phyloP scores from a whole-genome alignment of 1,140 invertebrate genomes.

The Sycophaga agraensis region DNA sequence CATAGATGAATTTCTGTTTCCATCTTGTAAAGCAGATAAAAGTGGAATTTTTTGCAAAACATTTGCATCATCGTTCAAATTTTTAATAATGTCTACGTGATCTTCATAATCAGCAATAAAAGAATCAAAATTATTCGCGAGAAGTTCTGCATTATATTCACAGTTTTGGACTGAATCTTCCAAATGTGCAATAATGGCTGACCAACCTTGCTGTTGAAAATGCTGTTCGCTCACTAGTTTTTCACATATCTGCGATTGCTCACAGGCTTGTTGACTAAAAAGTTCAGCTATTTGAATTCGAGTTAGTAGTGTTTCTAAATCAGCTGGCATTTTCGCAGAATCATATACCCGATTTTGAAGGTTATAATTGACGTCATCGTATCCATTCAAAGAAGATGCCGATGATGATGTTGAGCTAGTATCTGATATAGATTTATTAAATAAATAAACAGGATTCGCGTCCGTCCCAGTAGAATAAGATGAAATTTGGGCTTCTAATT shows the following conservation, averaged over 20 bases:
- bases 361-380: not conserved
- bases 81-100: not conserved
- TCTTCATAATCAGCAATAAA: not conserved
- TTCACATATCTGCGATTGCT: not conserved
- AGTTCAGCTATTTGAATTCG: not conserved
- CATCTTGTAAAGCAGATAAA: not conserved
- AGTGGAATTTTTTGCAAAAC: not conserved
- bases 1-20: not conserved
- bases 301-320: not conserved
- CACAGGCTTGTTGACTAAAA: not conserved
- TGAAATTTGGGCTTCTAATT: not conserved
- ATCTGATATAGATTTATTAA: not conserved
- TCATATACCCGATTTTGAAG: not conserved
- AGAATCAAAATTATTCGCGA: not conserved
- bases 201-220: slow-evolving; percentile 12
- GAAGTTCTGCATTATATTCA: not conserved
- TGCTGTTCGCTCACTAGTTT: not conserved
- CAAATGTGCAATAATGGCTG: not conserved
- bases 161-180: not conserved
- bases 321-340: not conserved
- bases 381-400: too few relatives aligned
- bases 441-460: slow-evolving; percentile 5
- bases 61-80: not conserved
- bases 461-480: slow-evolving; percentile 12
- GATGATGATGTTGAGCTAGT: not conserved